Conservation (phyloP, 1,140 invertebrate species). For the Eufriesea mexicana region DNA sequence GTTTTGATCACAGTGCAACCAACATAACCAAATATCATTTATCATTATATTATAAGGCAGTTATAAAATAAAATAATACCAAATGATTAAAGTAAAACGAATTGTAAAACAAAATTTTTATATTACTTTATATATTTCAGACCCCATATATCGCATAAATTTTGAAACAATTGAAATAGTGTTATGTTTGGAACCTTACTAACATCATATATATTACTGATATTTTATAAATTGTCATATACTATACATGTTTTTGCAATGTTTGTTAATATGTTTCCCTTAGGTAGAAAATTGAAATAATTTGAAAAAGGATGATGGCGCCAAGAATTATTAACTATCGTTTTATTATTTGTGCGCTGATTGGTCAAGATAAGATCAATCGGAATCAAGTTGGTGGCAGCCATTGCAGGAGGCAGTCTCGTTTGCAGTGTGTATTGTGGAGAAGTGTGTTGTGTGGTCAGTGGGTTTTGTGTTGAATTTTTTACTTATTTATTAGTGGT, state of each 20-base stretch:
- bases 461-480: constrained; percentile 80
- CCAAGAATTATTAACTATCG: neutral
- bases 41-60: neutral
- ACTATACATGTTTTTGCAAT: neutral
- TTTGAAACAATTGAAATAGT: neutral
- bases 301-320: neutral
- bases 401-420: constrained; percentile 72
- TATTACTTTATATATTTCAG: neutral
- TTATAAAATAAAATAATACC: neutral
- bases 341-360: constrained; percentile 39
- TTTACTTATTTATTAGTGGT: constrained; percentile 79
- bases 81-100: neutral
- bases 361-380: constrained; percentile 65
- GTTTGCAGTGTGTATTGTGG: constrained; percentile 75
- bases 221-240: neutral
- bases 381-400: constrained; percentile 54
- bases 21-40: constrained; percentile 6
- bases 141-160: neutral
- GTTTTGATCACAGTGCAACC: constrained; percentile 29
- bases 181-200: neutral
- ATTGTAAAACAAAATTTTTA: neutral
- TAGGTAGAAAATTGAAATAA: neutral
- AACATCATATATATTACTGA: neutral
- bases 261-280: neutral
- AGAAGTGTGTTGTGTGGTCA: constrained; percentile 78